These are phyloP conservation scores for Rhinolophus ferrumequinum DNA, from an alignment of 2,113 vertebrate species.

Conservation along the genomic window DNA sequence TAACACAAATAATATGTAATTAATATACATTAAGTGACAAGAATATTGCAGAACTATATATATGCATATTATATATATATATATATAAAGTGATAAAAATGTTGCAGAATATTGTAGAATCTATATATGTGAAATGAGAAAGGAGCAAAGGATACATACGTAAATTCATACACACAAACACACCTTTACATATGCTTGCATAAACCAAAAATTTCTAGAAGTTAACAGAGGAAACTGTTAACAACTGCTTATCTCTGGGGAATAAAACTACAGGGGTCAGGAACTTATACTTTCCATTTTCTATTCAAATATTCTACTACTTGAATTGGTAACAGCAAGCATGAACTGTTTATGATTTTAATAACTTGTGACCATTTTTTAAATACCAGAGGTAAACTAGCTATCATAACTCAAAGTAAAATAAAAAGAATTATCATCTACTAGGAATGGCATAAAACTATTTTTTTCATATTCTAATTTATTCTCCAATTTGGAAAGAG, in stretches of 20 bases:
- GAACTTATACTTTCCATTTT: constrained; percentile 13
- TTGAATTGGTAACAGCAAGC: not conserved
- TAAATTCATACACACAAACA: not conserved
- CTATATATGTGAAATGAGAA: not conserved
- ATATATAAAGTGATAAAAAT: no score
- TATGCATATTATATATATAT: not conserved
- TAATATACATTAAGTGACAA: no score
- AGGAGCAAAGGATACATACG: not conserved
- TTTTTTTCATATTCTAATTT: constrained; percentile 11
- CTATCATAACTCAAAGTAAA: constrained; percentile 14
- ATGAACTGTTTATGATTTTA: not conserved
- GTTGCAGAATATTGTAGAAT: not conserved
- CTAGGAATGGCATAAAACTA: not conserved
- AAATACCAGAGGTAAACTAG: not conserved
- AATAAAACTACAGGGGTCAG: not conserved
- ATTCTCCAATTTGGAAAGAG: not conserved
- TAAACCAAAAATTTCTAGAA: not conserved
- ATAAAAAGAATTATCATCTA: constrained; percentile 3
- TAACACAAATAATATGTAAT: no score
- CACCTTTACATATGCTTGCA: not conserved
- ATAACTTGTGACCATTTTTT: not conserved
- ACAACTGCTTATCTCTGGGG: not conserved
- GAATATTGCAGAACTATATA: not conserved
- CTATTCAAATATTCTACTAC: not conserved
- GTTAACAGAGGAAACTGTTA: not conserved